Evolutionary conservation across 2,888 invertebrate species (phyloP).

Genomic region (Nephrotoma appendiculata): DNA sequence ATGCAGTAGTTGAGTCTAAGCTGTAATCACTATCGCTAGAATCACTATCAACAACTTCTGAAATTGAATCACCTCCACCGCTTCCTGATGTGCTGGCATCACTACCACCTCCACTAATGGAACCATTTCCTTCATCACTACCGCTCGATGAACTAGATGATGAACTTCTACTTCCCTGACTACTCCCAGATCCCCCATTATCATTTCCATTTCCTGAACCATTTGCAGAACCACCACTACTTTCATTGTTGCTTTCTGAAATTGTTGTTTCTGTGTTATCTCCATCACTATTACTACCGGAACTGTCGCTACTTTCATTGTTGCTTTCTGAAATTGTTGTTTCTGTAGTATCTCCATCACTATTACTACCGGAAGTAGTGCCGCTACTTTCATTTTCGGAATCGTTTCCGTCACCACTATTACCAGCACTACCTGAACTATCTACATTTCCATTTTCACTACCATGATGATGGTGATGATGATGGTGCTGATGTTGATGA

Average conservation of each 20-base stretch:
- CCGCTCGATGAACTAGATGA: too few relatives aligned
- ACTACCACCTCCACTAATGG: too few relatives aligned
- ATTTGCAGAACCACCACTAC: not conserved
- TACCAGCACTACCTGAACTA: not conserved
- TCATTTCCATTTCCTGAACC: not conserved
- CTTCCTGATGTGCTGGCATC: too few relatives aligned
- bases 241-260: too few relatives aligned
- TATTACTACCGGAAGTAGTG: not conserved
- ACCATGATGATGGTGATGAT: not conserved
- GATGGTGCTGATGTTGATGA: too few relatives aligned
- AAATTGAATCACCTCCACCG: too few relatives aligned
- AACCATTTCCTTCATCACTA: too few relatives aligned
- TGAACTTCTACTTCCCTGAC: not conserved
- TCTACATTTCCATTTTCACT: not conserved
- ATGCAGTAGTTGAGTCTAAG: too few relatives aligned
- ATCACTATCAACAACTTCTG: too few relatives aligned
- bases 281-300: not conserved
- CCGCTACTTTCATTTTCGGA: not conserved
- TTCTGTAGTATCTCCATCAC: not conserved
- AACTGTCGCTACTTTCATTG: not conserved
- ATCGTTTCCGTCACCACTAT: not conserved
- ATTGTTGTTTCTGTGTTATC: too few relatives aligned
- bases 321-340: too few relatives aligned
- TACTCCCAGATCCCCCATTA: not conserved
- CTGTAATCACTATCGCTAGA: too few relatives aligned